phyloP scores from a whole-genome alignment of 2,113 vertebrate species.

The Fulmarus glacialis region DNA sequence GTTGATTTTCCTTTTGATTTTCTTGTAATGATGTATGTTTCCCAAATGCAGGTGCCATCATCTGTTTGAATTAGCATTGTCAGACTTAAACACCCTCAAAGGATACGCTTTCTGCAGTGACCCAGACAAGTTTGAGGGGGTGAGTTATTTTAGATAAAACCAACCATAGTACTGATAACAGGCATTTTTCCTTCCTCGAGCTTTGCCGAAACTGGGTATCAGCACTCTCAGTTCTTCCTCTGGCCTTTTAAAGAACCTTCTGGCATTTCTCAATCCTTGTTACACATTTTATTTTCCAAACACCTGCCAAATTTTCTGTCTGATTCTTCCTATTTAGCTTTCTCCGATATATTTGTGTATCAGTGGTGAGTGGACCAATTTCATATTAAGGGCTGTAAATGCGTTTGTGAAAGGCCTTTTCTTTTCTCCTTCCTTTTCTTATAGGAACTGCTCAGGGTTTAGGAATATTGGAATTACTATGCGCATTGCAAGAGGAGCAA shows the following conservation, averaged over 20 bases:
- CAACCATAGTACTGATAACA: background rate
- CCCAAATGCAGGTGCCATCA: background rate
- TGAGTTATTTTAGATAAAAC: slow-evolving; percentile 8
- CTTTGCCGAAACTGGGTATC: background rate
- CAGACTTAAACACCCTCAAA: background rate
- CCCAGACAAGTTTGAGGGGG: background rate
- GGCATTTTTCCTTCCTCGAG: background rate
- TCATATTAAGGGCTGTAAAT: background rate
- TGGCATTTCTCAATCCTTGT: background rate
- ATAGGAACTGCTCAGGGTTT: background rate
- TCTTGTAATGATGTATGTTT: background rate
- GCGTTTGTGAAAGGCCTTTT: background rate
- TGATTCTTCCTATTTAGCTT: background rate
- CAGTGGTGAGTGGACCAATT: background rate
- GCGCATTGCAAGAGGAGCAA: background rate
- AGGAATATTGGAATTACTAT: background rate
- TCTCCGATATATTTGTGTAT: background rate
- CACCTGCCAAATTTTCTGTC: background rate
- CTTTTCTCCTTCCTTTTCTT: background rate
- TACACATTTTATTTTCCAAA: background rate
- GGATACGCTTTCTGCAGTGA: background rate
- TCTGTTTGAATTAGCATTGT: background rate
- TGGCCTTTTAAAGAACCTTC: background rate
- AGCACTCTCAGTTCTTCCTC: background rate
- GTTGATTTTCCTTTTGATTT: background rate